Percentiles rank a stretch among this genome's conserved stretches.
phyloP scores from a whole-genome alignment of 1,140 invertebrate genomes.

The Hetaerina americana region DNA sequence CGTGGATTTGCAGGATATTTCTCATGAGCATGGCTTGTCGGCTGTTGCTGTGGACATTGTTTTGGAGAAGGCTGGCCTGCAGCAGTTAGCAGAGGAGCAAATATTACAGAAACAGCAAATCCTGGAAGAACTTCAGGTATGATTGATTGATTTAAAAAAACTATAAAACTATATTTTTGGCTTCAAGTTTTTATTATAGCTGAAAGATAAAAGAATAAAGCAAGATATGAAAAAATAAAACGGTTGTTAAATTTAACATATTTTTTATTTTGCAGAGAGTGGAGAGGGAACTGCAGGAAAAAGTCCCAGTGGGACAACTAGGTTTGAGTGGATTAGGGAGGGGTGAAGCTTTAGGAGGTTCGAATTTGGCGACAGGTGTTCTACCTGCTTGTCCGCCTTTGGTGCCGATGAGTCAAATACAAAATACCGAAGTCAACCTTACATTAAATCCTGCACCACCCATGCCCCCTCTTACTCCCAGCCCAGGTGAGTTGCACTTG shows the following conservation, averaged over 20 bases:
- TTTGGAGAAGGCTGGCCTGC: neutral
- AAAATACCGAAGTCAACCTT: neutral
- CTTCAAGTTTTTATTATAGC: too few relatives aligned
- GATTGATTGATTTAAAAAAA: conserved; percentile 13
- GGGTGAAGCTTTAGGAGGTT: neutral
- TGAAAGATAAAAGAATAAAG: too few relatives aligned
- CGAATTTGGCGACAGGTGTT: neutral
- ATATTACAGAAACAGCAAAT: conserved; percentile 61
- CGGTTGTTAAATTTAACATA: too few relatives aligned
- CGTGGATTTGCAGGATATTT: neutral
- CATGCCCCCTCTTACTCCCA: too few relatives aligned
- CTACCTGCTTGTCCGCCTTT: neutral
- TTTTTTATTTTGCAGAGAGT: conserved; percentile 39
- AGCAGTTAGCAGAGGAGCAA: conserved; percentile 40
- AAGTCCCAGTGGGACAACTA: conserved; percentile 27
- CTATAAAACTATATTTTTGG: too few relatives aligned
- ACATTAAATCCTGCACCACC: neutral
- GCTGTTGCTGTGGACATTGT: neutral
- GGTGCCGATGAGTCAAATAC: neutral
- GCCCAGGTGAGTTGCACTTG: too few relatives aligned
- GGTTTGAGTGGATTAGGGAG: neutral
- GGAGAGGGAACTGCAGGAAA: conserved; percentile 57
- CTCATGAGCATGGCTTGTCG: neutral
- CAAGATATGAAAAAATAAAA: too few relatives aligned
- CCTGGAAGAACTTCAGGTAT: conserved; percentile 58